Evolutionary conservation across 2,797 vertebrate genomes (phyloP), one percentile per base, ranked within the genome.

Genomic region (Mormyrus proboscirostris): DNA sequence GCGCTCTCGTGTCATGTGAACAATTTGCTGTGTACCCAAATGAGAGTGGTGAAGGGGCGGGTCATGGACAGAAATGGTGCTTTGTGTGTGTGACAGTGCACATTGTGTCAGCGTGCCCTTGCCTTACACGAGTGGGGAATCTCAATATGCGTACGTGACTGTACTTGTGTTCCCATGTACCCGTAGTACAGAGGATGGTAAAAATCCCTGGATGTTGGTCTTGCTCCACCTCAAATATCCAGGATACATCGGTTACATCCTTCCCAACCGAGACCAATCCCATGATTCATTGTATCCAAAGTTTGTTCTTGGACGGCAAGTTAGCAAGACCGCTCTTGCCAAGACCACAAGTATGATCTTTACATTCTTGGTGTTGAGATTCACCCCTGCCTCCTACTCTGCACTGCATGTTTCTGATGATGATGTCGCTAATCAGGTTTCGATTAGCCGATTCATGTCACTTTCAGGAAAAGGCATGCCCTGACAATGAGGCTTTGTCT

Each of bases 71-170:
- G 19, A 25, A 22, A 14, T 8, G 79, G 38, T n/a, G 41, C 41
- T 83, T 22, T 47, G 6, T 83, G 79, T 47, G 9, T 51, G n/a
- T 33, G 47, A 12, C 47, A 50, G 89, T 88, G 88, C 90, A 91
- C 90, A 62, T 16, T 90, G 89, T 91, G 90, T 89, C 85, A 93
- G 89, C 90, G 86, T 84, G 90, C 92, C 38, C 62, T 69, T 25
- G 10, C 25, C 22, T 69, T 29, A 51, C 2, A 83, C 44, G 4
- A n/a, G 22, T n/a, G n/a, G 57, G 22, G 57, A 59, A 59, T 59
- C 19, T 59, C 57, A 22, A 22, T 59, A 59, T 59, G 6, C n/a
- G 0, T 59, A 22, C 55, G n/a, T n/a, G 4, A n/a, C 55, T n/a
- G 19, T 57, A 6, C 57, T 59, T 59, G n/a, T 2, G 57, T 8